These are phyloP conservation scores for Trichogramma dendrolimi DNA, from an alignment of 2,888 invertebrate species.

Conservation along the genomic window DNA sequence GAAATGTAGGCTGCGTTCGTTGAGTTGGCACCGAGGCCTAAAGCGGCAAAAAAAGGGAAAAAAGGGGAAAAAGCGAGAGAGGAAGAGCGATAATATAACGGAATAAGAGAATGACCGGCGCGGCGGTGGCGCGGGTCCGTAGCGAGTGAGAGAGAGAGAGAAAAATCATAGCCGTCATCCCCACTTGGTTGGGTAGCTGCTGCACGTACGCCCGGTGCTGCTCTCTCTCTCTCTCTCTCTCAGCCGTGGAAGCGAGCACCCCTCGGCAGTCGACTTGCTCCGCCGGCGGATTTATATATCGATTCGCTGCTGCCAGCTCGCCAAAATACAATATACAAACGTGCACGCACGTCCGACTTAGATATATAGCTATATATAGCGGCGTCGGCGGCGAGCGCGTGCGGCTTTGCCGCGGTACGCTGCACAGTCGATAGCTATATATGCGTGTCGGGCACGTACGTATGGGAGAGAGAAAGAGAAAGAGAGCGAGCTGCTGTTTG, in stretches of 20 bases:
- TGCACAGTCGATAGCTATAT: too few species aligned
- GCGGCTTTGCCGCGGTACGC: not conserved
- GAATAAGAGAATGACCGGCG: constrained; percentile 18
- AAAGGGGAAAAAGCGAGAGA: constrained; percentile 1
- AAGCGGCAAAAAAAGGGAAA: too few species aligned
- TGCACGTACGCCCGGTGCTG: constrained; percentile 12
- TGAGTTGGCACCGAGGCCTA: too few species aligned
- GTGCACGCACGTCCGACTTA: not conserved
- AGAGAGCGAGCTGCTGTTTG: too few species aligned
- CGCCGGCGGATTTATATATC: constrained; percentile 1
- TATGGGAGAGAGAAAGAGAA: too few species aligned
- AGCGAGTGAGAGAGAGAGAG: constrained; percentile 5
- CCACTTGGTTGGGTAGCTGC: constrained; percentile 27
- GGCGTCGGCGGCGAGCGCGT: not conserved
- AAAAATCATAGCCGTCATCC: constrained; percentile 35
- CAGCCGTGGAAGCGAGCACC: not conserved
- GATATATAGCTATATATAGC: too few species aligned
- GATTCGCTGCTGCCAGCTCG: constrained; percentile 18
- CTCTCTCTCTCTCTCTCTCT: constrained; percentile 1
- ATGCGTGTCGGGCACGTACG: too few species aligned
- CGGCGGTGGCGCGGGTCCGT: not conserved
- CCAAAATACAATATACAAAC: constrained; percentile 16
- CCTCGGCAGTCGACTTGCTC: not conserved
- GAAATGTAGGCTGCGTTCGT: too few species aligned
- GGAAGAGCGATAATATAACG: not conserved